phyloP scores from a whole-genome alignment of 2,113 vertebrate species.

The Catharus fuscescens region DNA sequence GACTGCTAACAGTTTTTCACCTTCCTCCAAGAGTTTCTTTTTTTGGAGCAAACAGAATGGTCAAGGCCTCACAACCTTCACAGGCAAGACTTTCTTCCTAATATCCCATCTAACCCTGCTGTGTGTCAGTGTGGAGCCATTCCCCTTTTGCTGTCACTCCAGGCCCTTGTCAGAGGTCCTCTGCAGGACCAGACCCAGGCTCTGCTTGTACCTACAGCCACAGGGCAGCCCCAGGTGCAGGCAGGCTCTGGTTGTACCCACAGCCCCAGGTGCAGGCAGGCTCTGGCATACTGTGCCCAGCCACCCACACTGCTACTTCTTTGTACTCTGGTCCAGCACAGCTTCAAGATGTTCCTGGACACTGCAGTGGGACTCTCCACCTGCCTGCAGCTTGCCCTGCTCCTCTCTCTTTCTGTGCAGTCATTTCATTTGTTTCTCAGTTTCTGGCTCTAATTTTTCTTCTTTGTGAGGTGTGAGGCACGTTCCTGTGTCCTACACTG shows the following conservation, averaged over 20 bases:
- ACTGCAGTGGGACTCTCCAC: neutral
- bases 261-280: too few species aligned
- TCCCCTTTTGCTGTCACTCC: neutral
- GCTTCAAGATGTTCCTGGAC: neutral
- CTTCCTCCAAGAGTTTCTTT: neutral
- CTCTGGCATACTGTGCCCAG: neutral
- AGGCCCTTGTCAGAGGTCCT: neutral
- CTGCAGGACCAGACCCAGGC: neutral
- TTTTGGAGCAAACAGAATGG: neutral
- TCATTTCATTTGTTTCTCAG: neutral
- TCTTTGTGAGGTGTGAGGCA: neutral
- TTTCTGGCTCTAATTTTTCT: neutral
- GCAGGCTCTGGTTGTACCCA: too few species aligned
- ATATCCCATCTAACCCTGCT: neutral
- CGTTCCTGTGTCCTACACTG: fast-evolving
- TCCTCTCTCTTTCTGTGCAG: neutral
- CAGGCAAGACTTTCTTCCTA: neutral
- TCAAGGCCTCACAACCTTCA: neutral
- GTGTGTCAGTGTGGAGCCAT: neutral
- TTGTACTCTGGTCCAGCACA: neutral
- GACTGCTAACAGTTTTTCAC: neutral
- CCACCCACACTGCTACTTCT: neutral
- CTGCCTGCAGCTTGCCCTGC: neutral
- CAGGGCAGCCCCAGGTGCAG: too few species aligned
- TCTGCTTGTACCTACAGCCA: too few species aligned